Evolutionary conservation across 64 coral and sea anemone genomes (phyloP).

Genomic region (Dendrophyllia cribrosa): DNA sequence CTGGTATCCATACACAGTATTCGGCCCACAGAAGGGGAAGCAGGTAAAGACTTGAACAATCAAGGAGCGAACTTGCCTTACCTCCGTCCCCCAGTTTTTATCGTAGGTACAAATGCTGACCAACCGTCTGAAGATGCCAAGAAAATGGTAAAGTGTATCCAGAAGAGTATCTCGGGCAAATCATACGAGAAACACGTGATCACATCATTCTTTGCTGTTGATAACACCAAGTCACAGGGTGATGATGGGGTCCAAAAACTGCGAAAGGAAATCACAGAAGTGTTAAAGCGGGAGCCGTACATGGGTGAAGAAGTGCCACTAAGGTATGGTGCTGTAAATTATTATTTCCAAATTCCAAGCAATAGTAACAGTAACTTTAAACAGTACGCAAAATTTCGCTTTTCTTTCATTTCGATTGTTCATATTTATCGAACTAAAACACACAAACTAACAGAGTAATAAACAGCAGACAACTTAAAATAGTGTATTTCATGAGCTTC

Average conservation of each 20-base stretch:
- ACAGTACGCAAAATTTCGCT: too few relatives aligned
- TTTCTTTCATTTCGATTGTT: too few relatives aligned
- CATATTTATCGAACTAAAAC: too few relatives aligned
- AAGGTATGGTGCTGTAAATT: neutral
- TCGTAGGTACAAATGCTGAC: slow-evolving; percentile 13
- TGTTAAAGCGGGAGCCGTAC: slow-evolving; percentile 64
- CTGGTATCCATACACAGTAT: slow-evolving; percentile 44
- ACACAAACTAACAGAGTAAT: too few relatives aligned
- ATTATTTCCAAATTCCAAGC: too few relatives aligned
- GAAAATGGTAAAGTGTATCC: slow-evolving; percentile 40
- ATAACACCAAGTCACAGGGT: slow-evolving; percentile 55
- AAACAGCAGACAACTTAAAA: too few relatives aligned
- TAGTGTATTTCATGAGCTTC: too few relatives aligned
- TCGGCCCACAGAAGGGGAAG: neutral
- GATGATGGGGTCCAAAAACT: slow-evolving; percentile 56
- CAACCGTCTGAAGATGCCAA: slow-evolving; percentile 35
- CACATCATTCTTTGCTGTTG: slow-evolving; percentile 56
- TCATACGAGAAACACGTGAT: slow-evolving; percentile 53
- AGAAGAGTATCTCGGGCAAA: slow-evolving; percentile 65
- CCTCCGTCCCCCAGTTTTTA: neutral
- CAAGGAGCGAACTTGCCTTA: neutral
- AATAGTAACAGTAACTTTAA: too few relatives aligned
- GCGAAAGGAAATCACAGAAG: slow-evolving; percentile 33
- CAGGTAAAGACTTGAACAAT: neutral
- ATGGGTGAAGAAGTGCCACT: slow-evolving; percentile 72